These are phyloP conservation scores for Glaucidium brasilianum DNA, from an alignment of 2,113 vertebrate species.

Conservation along the genomic window DNA sequence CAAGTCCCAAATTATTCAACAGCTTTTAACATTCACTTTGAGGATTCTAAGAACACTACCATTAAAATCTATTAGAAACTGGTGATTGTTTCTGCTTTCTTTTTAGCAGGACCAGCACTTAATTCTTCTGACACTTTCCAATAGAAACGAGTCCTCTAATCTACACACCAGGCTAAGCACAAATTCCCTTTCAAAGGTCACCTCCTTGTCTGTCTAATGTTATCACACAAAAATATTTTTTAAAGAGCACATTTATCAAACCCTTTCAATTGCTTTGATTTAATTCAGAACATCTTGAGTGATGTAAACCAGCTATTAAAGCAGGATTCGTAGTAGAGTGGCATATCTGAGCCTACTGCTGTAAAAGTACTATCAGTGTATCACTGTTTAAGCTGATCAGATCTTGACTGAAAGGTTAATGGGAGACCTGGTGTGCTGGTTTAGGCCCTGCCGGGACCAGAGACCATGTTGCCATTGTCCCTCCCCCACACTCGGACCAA, in stretches of 20 bases:
- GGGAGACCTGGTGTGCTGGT: neutral
- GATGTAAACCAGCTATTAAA: slow-evolving; percentile 15
- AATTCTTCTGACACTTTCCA: slow-evolving; percentile 46
- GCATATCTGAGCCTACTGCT: neutral
- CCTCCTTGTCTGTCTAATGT: slow-evolving; percentile 25
- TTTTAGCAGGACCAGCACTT: slow-evolving; percentile 36
- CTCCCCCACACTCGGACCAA: too few species aligned
- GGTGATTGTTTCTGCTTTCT: slow-evolving; percentile 27
- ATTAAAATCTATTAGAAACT: slow-evolving; percentile 47
- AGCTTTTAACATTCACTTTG: slow-evolving; percentile 52
- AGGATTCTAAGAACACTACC: slow-evolving; percentile 34
- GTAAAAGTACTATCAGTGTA: neutral
- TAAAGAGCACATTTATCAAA: slow-evolving; percentile 22
- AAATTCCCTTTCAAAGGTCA: slow-evolving; percentile 54
- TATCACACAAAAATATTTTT: slow-evolving; percentile 11
- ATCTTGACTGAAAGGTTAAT: slow-evolving; percentile 72
- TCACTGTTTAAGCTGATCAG: slow-evolving; percentile 57
- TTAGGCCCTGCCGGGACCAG: too few species aligned
- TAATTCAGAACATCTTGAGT: neutral
- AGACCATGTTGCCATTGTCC: too few species aligned
- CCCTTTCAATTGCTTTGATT: slow-evolving; percentile 14
- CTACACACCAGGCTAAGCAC: neutral
- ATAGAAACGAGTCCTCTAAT: slow-evolving; percentile 4
- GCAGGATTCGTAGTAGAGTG: neutral
- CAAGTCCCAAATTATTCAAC: slow-evolving; percentile 49